phyloP scores from a whole-genome alignment of 2,888 invertebrate genomes.

The Steinernema scapterisci region DNA sequence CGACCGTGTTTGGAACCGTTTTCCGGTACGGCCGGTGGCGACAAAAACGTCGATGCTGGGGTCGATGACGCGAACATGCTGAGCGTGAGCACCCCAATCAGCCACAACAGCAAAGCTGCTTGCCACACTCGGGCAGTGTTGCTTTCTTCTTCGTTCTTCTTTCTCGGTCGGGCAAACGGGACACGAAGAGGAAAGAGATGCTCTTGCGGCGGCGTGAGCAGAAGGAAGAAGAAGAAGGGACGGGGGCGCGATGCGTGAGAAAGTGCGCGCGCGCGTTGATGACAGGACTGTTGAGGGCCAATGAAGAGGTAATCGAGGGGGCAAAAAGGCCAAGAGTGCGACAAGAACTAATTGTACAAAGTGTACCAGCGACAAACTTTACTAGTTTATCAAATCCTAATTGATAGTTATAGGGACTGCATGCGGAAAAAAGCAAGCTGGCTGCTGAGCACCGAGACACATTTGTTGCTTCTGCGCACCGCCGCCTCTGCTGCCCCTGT shows the following conservation, averaged over 20 bases:
- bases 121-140: not conserved
- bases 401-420: too few species aligned
- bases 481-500: not conserved
- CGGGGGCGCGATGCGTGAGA: not conserved
- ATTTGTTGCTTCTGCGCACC: conserved; percentile 5
- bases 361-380: not conserved
- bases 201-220: not conserved
- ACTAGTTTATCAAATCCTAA: too few species aligned
- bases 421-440: not conserved
- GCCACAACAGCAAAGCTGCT: not conserved
- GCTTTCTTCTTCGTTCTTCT: not conserved
- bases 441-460: not conserved
- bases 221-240: not conserved
- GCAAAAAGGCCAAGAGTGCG: not conserved
- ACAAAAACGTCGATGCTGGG: not conserved
- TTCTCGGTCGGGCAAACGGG: not conserved
- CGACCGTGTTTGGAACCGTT: conserved; percentile 13
- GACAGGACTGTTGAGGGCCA: not conserved
- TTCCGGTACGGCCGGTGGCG: not conserved
- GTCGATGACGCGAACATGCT: conserved; percentile 6
- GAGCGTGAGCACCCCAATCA: not conserved
- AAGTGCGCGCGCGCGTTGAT: not conserved
- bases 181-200: not conserved
- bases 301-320: not conserved
- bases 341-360: not conserved